Evolutionary conservation across 2,797 vertebrate species (phyloP), one percentile per base, ranked within the genome.

Genomic region (Neostethus bicornis): DNA sequence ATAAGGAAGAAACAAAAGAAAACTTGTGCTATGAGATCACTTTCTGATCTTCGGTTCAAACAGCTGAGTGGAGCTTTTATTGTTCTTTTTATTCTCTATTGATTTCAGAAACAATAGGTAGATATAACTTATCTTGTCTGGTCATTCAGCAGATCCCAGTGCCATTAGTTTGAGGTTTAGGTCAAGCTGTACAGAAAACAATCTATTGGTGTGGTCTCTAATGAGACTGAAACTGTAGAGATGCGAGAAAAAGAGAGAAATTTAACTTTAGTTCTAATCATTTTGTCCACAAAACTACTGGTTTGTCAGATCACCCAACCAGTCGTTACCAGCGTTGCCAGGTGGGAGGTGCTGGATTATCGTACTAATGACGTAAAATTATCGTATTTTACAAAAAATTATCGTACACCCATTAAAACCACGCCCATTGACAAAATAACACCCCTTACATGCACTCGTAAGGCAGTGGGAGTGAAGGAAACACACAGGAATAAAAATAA

Each of bases 91-190:
- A 51, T 53, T 61, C 51, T 67, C 53, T 62, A 87, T 85, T 61
- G 77, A 86, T 87, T 60, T 44, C 13, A 7, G 62, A 24, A 82
- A 87, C 81, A 86, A 80, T 74, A 47, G 75, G 62, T 62, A 75
- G 63, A 71, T 66, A 76, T 63, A 75, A 65, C 54, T 60, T 39
- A 56, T 38, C 28, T 50, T 35, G 47, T 63, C 76, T 71, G 59
- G 71, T 83, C 83, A 87, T 70, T 87, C 84, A 82, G 78, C 80
- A 83, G 53, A 79, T 69, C 39, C 16, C 16, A 42, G 14, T 57
- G 79, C 63, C 61, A 69, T 80, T 79, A 75, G 70, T 70, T 72
- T 69, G 46, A 46, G 52, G 51, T 57, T 73, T 59, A 68, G 32
- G 55, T 42, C 65, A 49, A 47, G 44, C 57, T 57, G 39, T 23